These are phyloP conservation scores for Melipona beecheii DNA, from an alignment of 2,888 invertebrate genomes.

Conservation along the genomic window DNA sequence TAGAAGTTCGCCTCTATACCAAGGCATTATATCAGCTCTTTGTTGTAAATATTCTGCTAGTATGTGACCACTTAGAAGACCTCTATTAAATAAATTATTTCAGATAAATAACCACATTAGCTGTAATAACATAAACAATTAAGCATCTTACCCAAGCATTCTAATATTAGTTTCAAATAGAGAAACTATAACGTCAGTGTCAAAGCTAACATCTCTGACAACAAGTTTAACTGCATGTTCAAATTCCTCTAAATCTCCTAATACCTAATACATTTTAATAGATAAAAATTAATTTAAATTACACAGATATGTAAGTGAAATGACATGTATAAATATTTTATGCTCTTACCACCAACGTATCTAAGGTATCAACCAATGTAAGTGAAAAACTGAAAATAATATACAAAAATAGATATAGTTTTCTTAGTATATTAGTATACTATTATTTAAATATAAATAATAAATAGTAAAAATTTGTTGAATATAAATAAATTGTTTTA, in stretches of 20 bases:
- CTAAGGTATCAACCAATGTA: slow-evolving; percentile 97
- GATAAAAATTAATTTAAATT: slow-evolving; percentile 23
- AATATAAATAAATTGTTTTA: background rate
- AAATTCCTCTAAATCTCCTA: slow-evolving; percentile 97
- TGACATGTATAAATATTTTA: slow-evolving; percentile 1
- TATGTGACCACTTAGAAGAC: slow-evolving; percentile 96
- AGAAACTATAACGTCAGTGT: slow-evolving; percentile 97
- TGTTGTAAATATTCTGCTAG: slow-evolving; percentile 93
- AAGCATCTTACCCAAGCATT: slow-evolving; percentile 92
- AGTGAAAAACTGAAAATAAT: slow-evolving; percentile 93
- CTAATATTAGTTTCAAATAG: slow-evolving; percentile 99
- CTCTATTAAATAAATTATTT: slow-evolving; percentile 85
- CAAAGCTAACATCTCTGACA: slow-evolving; percentile 94
- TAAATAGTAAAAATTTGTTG: background rate
- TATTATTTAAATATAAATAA: background rate
- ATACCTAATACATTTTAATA: slow-evolving; percentile 84
- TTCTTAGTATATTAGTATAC: background rate
- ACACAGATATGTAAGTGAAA: slow-evolving; percentile 14
- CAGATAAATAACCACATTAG: background rate
- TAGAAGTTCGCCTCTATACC: slow-evolving; percentile 95
- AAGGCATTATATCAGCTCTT: slow-evolving; percentile 89
- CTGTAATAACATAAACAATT: background rate
- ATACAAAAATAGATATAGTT: slow-evolving; percentile 15
- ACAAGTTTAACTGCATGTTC: slow-evolving; percentile 95
- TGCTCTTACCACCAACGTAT: slow-evolving; percentile 91